A percentile compares a stretch with the other conserved stretches of the same genome.
Evolutionary conservation across 2,888 invertebrate genomes (phyloP).

Genomic region (Mantis religiosa): DNA sequence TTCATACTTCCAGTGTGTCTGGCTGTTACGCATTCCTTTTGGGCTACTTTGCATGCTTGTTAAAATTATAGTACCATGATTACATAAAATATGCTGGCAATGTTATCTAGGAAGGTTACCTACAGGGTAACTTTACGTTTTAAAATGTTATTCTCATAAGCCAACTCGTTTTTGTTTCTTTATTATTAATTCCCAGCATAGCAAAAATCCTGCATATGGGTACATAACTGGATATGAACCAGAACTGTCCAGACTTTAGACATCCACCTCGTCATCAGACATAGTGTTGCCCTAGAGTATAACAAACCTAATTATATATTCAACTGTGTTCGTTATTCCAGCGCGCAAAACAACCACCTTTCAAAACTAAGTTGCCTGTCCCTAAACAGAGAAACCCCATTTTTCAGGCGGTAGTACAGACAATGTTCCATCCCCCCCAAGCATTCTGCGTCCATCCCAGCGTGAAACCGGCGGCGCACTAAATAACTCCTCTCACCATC

Average conservation of each 20-base stretch:
- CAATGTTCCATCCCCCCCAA: not conserved
- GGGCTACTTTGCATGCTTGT: too few relatives aligned
- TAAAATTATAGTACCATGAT: too few relatives aligned
- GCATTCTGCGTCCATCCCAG: not conserved
- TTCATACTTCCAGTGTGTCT: too few relatives aligned
- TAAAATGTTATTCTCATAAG: too few relatives aligned
- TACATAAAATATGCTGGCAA: too few relatives aligned
- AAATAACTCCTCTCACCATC: not conserved
- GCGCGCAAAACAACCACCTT: not conserved
- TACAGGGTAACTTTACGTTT: too few relatives aligned
- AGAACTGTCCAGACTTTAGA: not conserved
- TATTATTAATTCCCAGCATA: too few relatives aligned
- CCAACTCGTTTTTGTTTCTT: too few relatives aligned
- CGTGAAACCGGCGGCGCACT: not conserved
- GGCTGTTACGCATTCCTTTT: too few relatives aligned
- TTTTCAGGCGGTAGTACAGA: not conserved
- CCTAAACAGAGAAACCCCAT: not conserved
- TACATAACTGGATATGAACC: too few relatives aligned
- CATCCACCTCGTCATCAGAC: not conserved
- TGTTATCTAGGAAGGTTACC: too few relatives aligned
- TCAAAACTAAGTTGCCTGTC: not conserved
- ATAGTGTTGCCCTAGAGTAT: not conserved
- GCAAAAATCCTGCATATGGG: too few relatives aligned
- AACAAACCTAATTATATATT: not conserved
- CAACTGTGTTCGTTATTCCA: not conserved